Evolutionary conservation across 2,113 vertebrate genomes (phyloP).

Genomic region (Mungos mungo): DNA sequence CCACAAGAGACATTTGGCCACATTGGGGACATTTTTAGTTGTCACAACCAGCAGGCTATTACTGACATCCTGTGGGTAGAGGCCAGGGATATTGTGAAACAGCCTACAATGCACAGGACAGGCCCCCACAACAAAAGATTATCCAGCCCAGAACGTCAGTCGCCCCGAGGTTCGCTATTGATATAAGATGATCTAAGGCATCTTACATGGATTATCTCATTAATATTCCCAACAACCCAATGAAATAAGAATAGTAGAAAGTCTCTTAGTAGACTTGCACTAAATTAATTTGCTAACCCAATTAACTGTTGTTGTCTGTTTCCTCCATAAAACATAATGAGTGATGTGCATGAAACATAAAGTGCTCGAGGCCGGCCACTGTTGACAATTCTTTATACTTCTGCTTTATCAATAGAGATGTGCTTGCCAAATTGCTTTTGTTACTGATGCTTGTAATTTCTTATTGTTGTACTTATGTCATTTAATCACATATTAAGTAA

Average conservation of each 20-base stretch:
- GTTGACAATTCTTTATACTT: no score
- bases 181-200: background rate
- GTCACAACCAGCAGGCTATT: background rate
- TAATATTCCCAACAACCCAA: background rate
- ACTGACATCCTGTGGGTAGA: background rate
- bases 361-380: background rate
- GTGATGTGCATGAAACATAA: fast-evolving
- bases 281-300: background rate
- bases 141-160: background rate
- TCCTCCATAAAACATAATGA: background rate
- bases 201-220: background rate
- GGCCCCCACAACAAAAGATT: background rate
- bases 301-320: background rate
- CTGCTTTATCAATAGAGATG: background rate
- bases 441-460: background rate
- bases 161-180: background rate
- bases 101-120: background rate
- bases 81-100: background rate
- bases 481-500: background rate
- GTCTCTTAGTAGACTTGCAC: background rate
- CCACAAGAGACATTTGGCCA: background rate
- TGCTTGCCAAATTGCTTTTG: background rate
- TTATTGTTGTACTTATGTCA: background rate
- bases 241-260: background rate
- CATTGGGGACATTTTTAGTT: background rate